Evolutionary conservation across 2,113 vertebrate genomes (phyloP).

Genomic region (Sinocyclocheilus anophthalmus): DNA sequence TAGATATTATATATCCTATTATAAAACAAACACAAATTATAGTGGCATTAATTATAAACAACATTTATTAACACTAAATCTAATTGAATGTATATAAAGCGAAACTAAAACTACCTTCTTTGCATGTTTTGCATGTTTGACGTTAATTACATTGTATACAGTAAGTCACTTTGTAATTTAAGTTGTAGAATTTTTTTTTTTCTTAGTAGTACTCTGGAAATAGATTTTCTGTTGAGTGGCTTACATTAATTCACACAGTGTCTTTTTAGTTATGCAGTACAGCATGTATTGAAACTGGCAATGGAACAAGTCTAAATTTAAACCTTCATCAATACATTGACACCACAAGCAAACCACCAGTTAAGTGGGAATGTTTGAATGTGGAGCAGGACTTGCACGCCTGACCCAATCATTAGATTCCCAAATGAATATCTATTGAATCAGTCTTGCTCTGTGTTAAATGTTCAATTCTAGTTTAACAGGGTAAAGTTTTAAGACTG

Average conservation of each 20-base stretch:
- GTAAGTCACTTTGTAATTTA: too few relatives aligned
- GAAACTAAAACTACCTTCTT: too few relatives aligned
- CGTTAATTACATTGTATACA: too few relatives aligned
- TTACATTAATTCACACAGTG: background rate
- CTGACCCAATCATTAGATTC: background rate
- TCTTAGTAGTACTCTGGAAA: too few relatives aligned
- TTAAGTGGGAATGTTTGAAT: constrained; percentile 4
- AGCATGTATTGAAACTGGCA: background rate
- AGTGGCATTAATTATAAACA: too few relatives aligned
- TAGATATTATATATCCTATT: too few relatives aligned
- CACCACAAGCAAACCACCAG: constrained; percentile 29
- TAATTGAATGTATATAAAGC: too few relatives aligned
- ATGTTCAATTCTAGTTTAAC: background rate
- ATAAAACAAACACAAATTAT: too few relatives aligned
- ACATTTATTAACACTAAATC: too few relatives aligned
- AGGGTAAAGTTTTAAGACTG: background rate
- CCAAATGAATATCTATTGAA: background rate
- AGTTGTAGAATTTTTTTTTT: too few relatives aligned
- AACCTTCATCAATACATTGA: constrained; percentile 58
- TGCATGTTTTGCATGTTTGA: too few relatives aligned
- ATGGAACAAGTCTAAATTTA: constrained; percentile 44
- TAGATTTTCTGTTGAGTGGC: too few relatives aligned
- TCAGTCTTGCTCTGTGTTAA: background rate
- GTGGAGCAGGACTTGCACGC: background rate
- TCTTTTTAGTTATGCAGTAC: background rate